Base-by-base conservation (phyloP, 2,888 invertebrate genomes). In the Synergus gifuensis region DNA sequence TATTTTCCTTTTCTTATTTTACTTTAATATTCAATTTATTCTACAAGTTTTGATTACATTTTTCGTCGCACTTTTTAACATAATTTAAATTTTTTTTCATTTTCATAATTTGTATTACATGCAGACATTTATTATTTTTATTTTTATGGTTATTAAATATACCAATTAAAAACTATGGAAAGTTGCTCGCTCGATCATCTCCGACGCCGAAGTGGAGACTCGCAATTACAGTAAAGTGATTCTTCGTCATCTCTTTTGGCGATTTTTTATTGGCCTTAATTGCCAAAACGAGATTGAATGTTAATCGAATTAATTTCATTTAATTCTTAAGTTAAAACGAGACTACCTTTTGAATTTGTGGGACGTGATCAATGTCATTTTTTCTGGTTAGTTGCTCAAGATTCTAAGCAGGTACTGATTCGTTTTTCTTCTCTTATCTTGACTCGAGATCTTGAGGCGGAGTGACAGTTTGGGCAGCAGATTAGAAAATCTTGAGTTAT, bases 331-430 rank as follows among this genome's bases (percentile, higher is more conserved):
- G 5, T 28, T 28, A 28, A 2, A 28, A 40, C 5, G 40, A 73
- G 11, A 64, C 36, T 73, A 54, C 54, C 40, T 73, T 12, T 73
- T 73, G 49, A 73, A 73, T 54, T 73, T 73, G n/a, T 73, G n/a
- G n/a, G 73, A 36, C 54, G 73, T 28, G 54, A 73, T 54, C 54
- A 73, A 36, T n/a, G 54, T 4, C 73, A 54, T 73, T 54, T 73
- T 73, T 42, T 14, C 54, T 40, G 40, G 42, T 36, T 54, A 36
- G 5, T 11, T 73, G 11, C 28, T 73, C 54, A 73, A 54, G 73
- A 54, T 54, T 3, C 36, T n/a, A 28, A 4, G 36, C 36, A 16
- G 11, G 54, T 14, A 73, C n/a, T 54, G 36, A 1, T n/a, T 16
- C 28, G n/a, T n/a, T 73, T 73, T 54, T 40, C 11, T 73, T n/a